Evolutionary conservation across 2,797 vertebrate genomes (phyloP).

Genomic region (Lerista edwardsae): DNA sequence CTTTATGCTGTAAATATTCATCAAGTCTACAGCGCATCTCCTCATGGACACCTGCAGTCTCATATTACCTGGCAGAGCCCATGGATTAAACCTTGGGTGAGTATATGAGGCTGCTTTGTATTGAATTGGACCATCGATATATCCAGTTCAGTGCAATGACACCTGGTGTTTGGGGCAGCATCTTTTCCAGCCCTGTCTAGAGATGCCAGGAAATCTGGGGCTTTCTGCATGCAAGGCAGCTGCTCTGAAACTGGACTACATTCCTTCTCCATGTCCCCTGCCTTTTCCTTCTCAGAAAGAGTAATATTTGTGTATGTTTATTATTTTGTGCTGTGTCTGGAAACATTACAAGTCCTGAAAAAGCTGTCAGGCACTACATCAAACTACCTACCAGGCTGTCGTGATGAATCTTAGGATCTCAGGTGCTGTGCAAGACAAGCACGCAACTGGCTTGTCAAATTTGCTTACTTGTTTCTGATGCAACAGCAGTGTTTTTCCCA

Average conservation of each 20-base stretch:
- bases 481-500: not conserved
- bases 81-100: not conserved
- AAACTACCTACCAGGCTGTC: conserved; percentile 8
- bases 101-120: too few species aligned
- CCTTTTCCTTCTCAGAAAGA: too few species aligned
- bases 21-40: not conserved
- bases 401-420: conserved; percentile 6
- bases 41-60: not conserved
- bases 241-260: too few species aligned
- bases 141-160: too few species aligned
- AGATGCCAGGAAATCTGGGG: too few species aligned
- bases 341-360: not conserved
- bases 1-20: not conserved
- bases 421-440: conserved; percentile 9
- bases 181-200: too few species aligned
- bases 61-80: not conserved
- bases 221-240: too few species aligned
- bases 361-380: not conserved
- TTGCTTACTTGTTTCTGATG: not conserved
- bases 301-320: too few species aligned
- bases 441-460: conserved; percentile 32
- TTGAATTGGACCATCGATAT: too few species aligned
- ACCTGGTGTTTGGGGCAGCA: too few species aligned
- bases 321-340: not conserved
- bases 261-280: too few species aligned